phyloP scores from a whole-genome alignment of 2,797 vertebrate genomes.

The Craterocephalus amniculus region DNA sequence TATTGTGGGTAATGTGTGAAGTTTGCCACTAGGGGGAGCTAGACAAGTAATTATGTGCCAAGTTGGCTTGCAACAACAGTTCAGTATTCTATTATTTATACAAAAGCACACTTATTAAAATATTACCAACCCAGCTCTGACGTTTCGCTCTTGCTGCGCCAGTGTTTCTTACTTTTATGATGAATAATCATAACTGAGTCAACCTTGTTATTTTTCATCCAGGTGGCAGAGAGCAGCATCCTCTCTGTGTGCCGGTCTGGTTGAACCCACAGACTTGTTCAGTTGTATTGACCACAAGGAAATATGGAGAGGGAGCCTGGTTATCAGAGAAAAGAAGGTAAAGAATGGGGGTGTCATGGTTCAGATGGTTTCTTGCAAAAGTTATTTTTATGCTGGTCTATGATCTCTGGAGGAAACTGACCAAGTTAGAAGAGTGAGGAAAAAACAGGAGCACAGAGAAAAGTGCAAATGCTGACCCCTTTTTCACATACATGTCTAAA shows the following conservation, averaged over 20 bases:
- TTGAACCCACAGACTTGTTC: slow-evolving; percentile 46
- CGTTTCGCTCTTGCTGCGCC: background rate
- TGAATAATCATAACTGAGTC: background rate
- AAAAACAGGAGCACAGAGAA: background rate
- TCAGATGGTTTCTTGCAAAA: too few relatives aligned
- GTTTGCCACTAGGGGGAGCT: slow-evolving; percentile 62
- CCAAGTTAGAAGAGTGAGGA: background rate
- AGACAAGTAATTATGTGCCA: slow-evolving; percentile 35
- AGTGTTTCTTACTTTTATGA: background rate
- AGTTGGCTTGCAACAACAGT: background rate
- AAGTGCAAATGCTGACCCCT: background rate
- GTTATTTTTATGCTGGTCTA: background rate
- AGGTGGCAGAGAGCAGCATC: slow-evolving; percentile 74
- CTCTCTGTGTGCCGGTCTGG: slow-evolving; percentile 60
- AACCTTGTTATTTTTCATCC: slow-evolving; percentile 6
- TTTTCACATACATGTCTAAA: background rate
- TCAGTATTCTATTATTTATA: slow-evolving; percentile 1
- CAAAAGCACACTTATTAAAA: background rate
- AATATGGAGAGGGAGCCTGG: slow-evolving; percentile 72
- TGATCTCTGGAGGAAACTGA: background rate
- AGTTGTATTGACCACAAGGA: slow-evolving; percentile 56
- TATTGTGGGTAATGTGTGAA: background rate
- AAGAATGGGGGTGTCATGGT: background rate
- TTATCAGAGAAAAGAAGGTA: slow-evolving; percentile 79
- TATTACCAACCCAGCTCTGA: background rate